Evolutionary conservation across 2,113 vertebrate species (phyloP).

Genomic region (Chionodraco myersi): DNA sequence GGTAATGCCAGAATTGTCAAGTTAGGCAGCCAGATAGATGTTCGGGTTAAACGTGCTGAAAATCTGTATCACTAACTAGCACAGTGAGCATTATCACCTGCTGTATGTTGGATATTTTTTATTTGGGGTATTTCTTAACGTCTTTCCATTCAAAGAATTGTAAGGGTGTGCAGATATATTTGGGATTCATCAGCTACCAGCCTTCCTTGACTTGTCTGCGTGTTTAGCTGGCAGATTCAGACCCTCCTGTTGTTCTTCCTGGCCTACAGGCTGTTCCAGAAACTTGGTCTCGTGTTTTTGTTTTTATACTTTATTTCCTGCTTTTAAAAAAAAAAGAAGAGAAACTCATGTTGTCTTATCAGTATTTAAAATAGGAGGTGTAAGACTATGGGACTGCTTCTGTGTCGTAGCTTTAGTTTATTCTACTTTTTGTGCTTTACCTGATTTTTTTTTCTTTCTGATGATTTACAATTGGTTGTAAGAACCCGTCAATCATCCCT

Average conservation of each 20-base stretch:
- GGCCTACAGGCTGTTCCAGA: conserved; percentile 66
- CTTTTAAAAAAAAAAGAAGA: conserved; percentile 42
- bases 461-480: conserved; percentile 61
- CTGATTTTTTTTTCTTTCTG: conserved; percentile 55
- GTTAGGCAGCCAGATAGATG: conserved; percentile 10
- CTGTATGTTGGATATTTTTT: background rate
- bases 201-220: conserved; percentile 37
- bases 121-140: conserved; percentile 1
- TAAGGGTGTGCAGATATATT: conserved; percentile 9
- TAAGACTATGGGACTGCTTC: conserved; percentile 65
- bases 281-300: conserved; percentile 71
- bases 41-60: conserved; percentile 3
- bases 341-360: conserved; percentile 74
- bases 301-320: conserved; percentile 69
- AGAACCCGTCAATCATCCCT: conserved; percentile 66
- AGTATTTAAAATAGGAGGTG: conserved; percentile 84
- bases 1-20: conserved; percentile 37
- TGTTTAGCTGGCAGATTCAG: conserved; percentile 11
- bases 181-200: conserved; percentile 20
- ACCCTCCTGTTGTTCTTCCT: conserved; percentile 67
- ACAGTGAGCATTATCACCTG: conserved; percentile 18
- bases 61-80: background rate
- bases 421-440: conserved; percentile 65
- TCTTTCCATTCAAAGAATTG: background rate
- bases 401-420: conserved; percentile 70